Base-by-base conservation (phyloP, 2,888 invertebrate genomes). In the Aelia acuminata region DNA sequence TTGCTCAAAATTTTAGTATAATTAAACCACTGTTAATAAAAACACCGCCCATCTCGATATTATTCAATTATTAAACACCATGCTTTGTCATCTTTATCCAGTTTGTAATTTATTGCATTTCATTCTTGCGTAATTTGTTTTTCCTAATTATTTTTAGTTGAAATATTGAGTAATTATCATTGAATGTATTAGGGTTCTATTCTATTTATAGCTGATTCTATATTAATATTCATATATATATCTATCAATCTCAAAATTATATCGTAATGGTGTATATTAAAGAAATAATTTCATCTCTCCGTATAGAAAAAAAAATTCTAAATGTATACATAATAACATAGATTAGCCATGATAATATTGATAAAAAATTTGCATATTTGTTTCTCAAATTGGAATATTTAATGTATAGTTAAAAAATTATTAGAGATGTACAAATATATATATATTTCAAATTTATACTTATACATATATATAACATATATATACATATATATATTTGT, bases 1-100 rank as follows among this genome's bases (percentile, higher is more conserved):
- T 88, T 88, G 88, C 88, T 88, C 88, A 88, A 88, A 88, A 88
- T 85, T 86, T 84, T 88, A 88, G 88, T 84, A 88, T 88, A 84
- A 87, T 87, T 49, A 84, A 87, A 87, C 84, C 57, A 88, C 88
- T 84, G 53, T 63, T 85, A 87, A 70, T 87, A 47, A 39, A 75
- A 49, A 84, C 84, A 84, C 84, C 84, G 48, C 84, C 84, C 84
- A 47, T 84, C 48, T 48, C 48, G 4, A 75, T 75, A 75, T 39
- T 1, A 75, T 75, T 43, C 35, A 75, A 75, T 75, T 39, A 35
- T 22, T 39, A 7, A 75, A 75, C 49, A 48, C 48, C 84, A 48
- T 84, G 48, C 47, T 84, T 31, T 84, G 47, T 80, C 80, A 80
- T 39, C 48, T 43, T 86, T 43, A n/a, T 57, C 43, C 0, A 39